Evolutionary conservation across 2,888 invertebrate genomes (phyloP).

Genomic region (Ochropleura plecta): DNA sequence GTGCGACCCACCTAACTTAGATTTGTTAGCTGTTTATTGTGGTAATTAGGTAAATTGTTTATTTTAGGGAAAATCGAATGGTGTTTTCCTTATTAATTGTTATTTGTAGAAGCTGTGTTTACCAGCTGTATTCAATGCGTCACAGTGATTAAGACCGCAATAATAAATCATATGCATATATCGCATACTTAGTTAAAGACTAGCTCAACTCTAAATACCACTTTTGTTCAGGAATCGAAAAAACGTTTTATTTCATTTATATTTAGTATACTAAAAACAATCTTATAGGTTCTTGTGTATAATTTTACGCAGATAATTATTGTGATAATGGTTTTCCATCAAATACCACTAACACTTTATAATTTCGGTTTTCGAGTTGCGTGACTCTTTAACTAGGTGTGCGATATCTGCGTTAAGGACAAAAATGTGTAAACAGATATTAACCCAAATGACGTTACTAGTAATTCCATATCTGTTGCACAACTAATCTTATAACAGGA

Average conservation of each 20-base stretch:
- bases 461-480: neutral
- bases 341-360: no score
- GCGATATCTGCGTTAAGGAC: neutral
- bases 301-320: no score
- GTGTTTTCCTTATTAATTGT: conserved; percentile 10
- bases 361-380: no score
- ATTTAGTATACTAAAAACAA: no score
- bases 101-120: neutral
- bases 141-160: neutral
- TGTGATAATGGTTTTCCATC: no score
- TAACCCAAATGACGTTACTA: neutral
- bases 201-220: no score
- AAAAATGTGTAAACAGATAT: neutral
- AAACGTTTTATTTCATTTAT: no score
- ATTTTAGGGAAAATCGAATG: neutral
- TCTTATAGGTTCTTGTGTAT: no score
- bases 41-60: neutral
- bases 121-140: neutral
- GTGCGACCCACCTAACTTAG: neutral
- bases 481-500: neutral
- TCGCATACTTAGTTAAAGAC: no score
- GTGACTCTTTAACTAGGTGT: no score
- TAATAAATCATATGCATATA: neutral
- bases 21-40: neutral
- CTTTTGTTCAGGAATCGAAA: no score